Percentiles rank a stretch among this genome's conserved stretches.
Evolutionary conservation across 2,113 vertebrate genomes (phyloP).

Genomic region (Heptranchias perlo): DNA sequence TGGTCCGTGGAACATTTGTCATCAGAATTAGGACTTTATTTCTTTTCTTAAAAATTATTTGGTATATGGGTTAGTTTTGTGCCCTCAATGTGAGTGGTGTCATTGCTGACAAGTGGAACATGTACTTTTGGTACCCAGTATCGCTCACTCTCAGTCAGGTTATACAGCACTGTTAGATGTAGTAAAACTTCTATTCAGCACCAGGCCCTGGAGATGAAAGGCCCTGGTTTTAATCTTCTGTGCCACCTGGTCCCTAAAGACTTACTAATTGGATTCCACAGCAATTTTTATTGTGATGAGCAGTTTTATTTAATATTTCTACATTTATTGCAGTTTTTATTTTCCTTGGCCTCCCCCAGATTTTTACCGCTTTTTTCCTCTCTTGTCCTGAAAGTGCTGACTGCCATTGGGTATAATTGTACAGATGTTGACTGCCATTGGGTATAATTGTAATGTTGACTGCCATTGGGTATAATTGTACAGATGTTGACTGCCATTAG

Average conservation of each 20-base stretch:
- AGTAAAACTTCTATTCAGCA: background rate
- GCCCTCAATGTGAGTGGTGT: background rate
- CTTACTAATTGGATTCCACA: background rate
- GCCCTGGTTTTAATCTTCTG: background rate
- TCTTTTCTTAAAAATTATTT: background rate
- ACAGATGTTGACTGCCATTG: too few species aligned
- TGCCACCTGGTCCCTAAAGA: background rate
- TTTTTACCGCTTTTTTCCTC: background rate
- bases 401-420: background rate
- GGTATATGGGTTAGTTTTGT: background rate
- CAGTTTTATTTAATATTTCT: background rate
- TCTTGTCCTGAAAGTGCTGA: background rate
- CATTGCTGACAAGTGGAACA: background rate
- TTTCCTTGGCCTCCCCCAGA: background rate
- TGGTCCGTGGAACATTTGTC: background rate
- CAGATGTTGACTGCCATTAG: background rate
- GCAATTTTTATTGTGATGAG: background rate
- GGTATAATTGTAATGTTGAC: too few species aligned
- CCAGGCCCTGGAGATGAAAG: background rate
- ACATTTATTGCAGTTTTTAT: background rate
- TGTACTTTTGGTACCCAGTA: background rate
- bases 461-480: too few species aligned
- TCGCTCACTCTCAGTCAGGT: background rate
- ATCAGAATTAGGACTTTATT: background rate
- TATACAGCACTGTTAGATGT: background rate